Evolutionary conservation across 2,888 invertebrate species (phyloP).

Genomic region (Sphaerophoria taeniata): DNA sequence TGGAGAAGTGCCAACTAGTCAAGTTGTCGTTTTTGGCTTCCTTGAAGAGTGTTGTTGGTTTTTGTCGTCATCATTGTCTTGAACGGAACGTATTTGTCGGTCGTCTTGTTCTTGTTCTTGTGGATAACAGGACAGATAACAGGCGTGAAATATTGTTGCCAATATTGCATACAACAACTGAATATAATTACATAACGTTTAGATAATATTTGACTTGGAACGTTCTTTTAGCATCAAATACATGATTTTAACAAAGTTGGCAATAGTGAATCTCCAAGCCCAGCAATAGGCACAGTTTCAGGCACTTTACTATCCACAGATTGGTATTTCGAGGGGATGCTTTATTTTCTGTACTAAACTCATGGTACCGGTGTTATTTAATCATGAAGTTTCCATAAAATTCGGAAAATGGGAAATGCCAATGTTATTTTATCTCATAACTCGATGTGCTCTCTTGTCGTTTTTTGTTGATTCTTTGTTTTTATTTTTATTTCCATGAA

Average conservation of each 20-base stretch:
- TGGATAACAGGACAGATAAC: conserved; percentile 29
- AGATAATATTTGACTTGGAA: no score
- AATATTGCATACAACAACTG: not conserved
- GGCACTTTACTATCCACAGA: no score
- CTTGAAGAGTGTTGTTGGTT: conserved; percentile 15
- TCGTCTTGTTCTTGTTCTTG: conserved; percentile 9
- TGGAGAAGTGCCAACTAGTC: conserved; percentile 73
- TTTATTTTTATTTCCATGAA: conserved; percentile 27
- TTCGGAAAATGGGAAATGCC: conserved; percentile 45
- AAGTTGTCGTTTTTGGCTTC: conserved; percentile 46
- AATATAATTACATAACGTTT: no score
- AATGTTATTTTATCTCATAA: conserved; percentile 39
- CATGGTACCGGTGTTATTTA: conserved; percentile 54
- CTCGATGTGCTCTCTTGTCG: not conserved
- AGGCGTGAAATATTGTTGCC: conserved; percentile 18
- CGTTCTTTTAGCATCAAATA: no score
- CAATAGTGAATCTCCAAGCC: no score
- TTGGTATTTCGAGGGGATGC: no score
- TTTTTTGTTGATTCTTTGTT: not conserved
- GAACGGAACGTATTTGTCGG: conserved; percentile 4
- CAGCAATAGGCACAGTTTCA: no score
- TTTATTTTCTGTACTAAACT: conserved; percentile 16
- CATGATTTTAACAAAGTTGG: no score
- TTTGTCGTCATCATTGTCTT: conserved; percentile 35
- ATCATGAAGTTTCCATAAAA: conserved; percentile 51